Base-by-base conservation (phyloP, 2,797 vertebrate genomes). In the Dermochelys coriacea region DNA sequence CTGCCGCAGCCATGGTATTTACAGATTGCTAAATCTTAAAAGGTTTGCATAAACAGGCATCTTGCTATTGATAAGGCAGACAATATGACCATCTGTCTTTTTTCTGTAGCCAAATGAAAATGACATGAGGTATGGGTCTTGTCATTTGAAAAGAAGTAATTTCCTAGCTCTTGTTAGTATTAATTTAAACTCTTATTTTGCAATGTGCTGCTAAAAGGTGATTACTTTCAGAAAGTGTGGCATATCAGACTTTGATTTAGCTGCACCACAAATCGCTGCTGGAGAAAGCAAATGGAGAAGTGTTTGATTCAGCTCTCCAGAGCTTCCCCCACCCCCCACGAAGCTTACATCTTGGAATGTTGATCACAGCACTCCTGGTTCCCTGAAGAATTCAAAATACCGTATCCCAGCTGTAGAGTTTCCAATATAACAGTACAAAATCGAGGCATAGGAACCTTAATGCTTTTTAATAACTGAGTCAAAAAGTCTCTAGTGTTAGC, bases 21-120 rank as follows among this genome's bases (percentile, higher is more conserved):
- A 51, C 93, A 91, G 84, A 27, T n/a, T 95, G 94, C 87, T 75
- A 61, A 50, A 95, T 92, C 95, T 93, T 84, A 34, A 79, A 93
- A 94, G 94, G 95, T 91, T 91, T 96, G 92, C 95, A 85, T 59
- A 86, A 95, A 92, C 93, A 95, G 93, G 93, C 89, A 78, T 50
- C 87, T 87, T 96, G 68, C 80, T 94, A 88, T 90, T 90, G 92
- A 64, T 87, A 86, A 61, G 85, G 79, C 85, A 96, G 93, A 94
- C 74, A 92, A 88, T 87, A 82, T 77, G 83, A 57, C 47, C 59
- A 95, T 93, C 91, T 97, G 83, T 88, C 94, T 88, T 88, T 93
- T 95, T 93, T 87, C 94, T 75, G 89, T 82, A 96, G 94, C 92
- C 87, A 96, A 96, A 64, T 14, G 91, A 31, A 34, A 93, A 91